These are phyloP conservation scores for Hirtodrosophila confusa DNA, from an alignment of 2,888 invertebrate species.

Conservation along the genomic window DNA sequence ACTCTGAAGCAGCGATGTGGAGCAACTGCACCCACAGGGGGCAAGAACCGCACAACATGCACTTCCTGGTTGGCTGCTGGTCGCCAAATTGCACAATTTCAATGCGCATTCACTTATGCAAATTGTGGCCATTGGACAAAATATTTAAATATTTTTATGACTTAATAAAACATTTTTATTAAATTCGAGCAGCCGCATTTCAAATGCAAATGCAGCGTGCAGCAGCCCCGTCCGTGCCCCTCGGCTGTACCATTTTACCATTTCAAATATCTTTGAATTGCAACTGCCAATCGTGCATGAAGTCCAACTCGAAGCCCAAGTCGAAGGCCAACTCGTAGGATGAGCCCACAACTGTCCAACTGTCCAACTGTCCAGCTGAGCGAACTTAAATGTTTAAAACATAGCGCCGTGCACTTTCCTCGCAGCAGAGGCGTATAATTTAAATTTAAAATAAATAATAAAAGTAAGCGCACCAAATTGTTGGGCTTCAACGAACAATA, in stretches of 20 bases:
- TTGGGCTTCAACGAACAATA: not conserved
- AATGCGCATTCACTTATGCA: conserved; percentile 76
- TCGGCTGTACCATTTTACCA: conserved; percentile 41
- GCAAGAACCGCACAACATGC: conserved; percentile 49
- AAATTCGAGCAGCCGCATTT: conserved; percentile 73
- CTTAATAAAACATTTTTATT: conserved; percentile 80
- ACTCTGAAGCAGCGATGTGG: conserved; percentile 8
- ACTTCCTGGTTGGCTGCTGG: conserved; percentile 69
- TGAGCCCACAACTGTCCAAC: conserved; percentile 17
- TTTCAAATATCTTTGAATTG: conserved; percentile 80
- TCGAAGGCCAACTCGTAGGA: conserved; percentile 33
- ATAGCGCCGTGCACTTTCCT: conserved; percentile 74
- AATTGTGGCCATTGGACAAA: conserved; percentile 45
- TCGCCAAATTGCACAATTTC: conserved; percentile 71
- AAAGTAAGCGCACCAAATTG: conserved; percentile 27
- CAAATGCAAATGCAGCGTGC: conserved; percentile 60
- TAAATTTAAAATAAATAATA: conserved; percentile 72
- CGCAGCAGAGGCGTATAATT: conserved; percentile 65
- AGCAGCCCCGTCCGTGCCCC: not conserved
- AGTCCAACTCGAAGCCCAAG: conserved; percentile 39
- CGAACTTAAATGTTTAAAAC: conserved; percentile 63
- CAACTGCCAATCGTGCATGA: conserved; percentile 83
- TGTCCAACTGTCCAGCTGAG: not conserved
- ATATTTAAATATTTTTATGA: conserved; percentile 71
- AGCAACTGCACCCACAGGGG: conserved; percentile 41